A percentile compares a stretch with the other conserved stretches of the same genome.
Conservation (phyloP, 2,797 vertebrate genomes). For the Choloepus didactylus region DNA sequence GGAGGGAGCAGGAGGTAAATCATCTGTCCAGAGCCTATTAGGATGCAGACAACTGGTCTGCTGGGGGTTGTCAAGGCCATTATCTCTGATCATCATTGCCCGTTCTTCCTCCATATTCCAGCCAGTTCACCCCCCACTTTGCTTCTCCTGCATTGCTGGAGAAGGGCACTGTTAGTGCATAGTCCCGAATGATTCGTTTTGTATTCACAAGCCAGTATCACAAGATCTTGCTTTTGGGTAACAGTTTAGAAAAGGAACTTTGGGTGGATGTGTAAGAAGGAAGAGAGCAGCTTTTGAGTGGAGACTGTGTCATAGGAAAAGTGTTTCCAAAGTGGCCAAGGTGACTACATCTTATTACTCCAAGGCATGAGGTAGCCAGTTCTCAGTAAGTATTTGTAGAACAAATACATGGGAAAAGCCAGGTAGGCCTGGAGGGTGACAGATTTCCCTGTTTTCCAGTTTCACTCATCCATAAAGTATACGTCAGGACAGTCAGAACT, state of each 20-base stretch:
- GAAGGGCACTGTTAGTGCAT: not conserved
- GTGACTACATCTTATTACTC: not conserved
- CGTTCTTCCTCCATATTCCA: not conserved
- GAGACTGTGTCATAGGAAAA: not conserved
- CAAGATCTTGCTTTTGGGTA: not conserved
- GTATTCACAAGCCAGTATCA: not conserved
- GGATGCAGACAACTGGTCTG: not conserved
- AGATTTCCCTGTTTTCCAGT: not conserved
- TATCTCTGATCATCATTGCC: not conserved
- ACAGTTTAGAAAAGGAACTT: conserved; percentile 2
- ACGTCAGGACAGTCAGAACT: conserved; percentile 17
- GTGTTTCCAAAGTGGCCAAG: conserved; percentile 6
- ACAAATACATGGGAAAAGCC: not conserved
- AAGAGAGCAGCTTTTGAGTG: not conserved
- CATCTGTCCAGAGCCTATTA: not conserved
- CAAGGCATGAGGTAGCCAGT: not conserved
- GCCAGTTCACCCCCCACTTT: not conserved
- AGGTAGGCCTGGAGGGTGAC: not conserved
- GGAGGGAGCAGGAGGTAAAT: not conserved
- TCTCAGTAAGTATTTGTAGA: not conserved
- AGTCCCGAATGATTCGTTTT: not conserved
- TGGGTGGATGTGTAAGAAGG: not conserved
- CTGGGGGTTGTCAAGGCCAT: not conserved
- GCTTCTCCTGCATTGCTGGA: not conserved
- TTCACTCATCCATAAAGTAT: not conserved